A percentile compares a stretch with the other conserved stretches of the same genome.
phyloP scores from a whole-genome alignment of 1,140 invertebrate species.

The Nymphalis io region DNA sequence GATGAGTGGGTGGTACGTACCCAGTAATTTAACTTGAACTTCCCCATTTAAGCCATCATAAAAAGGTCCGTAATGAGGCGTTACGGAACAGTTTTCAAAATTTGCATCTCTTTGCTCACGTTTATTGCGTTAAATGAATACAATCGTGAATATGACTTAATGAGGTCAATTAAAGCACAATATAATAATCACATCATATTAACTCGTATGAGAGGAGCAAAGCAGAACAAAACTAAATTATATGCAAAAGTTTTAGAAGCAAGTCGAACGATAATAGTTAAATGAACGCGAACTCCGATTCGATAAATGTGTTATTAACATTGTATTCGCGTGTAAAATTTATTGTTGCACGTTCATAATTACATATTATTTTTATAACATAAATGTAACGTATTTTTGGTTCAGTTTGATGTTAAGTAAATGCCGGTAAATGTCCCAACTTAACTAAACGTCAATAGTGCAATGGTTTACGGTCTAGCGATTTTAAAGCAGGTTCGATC shows the following conservation, averaged over 20 bases:
- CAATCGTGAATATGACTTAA: not conserved
- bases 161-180: not conserved
- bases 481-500: too few relatives aligned
- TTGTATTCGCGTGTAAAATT: not conserved
- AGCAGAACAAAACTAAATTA: constrained; percentile 13
- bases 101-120: not conserved
- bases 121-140: not conserved
- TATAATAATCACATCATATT: constrained; percentile 6
- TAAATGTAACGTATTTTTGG: too few relatives aligned
- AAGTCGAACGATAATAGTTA: constrained; percentile 1
- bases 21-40: not conserved
- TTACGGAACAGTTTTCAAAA: not conserved
- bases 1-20: too few relatives aligned
- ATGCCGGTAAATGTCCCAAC: too few relatives aligned
- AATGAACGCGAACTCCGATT: not conserved
- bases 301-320: constrained; percentile 7
- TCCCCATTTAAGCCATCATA: not conserved
- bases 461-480: too few relatives aligned
- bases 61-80: not conserved
- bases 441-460: too few relatives aligned
- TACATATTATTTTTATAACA: too few relatives aligned
- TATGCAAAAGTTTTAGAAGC: constrained; percentile 5
- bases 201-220: constrained; percentile 20
- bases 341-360: too few relatives aligned
- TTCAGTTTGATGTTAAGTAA: too few relatives aligned